These are phyloP conservation scores for Yponomeuta sedellus DNA, from an alignment of 2,888 invertebrate species.

Conservation along the genomic window DNA sequence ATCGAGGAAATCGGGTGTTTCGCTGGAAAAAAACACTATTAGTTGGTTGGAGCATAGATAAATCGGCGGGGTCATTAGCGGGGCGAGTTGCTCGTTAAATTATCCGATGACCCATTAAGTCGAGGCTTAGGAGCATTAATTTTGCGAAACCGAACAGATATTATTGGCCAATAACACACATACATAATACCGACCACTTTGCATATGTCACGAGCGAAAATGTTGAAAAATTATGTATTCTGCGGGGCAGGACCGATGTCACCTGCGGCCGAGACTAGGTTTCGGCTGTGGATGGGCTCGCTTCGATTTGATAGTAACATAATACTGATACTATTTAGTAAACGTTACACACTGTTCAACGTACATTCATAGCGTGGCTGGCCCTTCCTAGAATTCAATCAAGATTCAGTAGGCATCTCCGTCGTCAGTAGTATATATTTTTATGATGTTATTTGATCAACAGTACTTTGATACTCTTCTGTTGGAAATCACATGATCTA, in stretches of 20 bases:
- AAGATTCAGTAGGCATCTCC: too few relatives aligned
- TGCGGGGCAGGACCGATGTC: not conserved
- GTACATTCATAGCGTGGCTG: too few relatives aligned
- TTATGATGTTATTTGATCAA: too few relatives aligned
- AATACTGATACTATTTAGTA: too few relatives aligned
- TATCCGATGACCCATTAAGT: conserved; percentile 31
- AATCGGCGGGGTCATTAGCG: not conserved
- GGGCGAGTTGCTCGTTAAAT: not conserved
- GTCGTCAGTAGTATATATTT: too few relatives aligned
- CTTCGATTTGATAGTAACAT: not conserved
- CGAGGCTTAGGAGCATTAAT: conserved; percentile 19
- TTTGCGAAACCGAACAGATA: conserved; percentile 6
- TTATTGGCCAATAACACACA: conserved; percentile 3
- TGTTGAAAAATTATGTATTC: conserved; percentile 2
- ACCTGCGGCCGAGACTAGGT: not conserved
- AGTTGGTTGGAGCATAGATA: not conserved
- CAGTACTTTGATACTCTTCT: too few relatives aligned
- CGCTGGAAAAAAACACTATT: not conserved
- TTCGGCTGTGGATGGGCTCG: not conserved
- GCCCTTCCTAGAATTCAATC: too few relatives aligned
- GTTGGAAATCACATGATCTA: too few relatives aligned
- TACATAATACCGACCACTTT: not conserved
- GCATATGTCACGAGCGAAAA: conserved; percentile 2
- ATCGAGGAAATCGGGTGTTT: not conserved
- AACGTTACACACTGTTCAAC: too few relatives aligned